Base-by-base conservation (phyloP, 2,888 invertebrate species). In the Altica lythri region DNA sequence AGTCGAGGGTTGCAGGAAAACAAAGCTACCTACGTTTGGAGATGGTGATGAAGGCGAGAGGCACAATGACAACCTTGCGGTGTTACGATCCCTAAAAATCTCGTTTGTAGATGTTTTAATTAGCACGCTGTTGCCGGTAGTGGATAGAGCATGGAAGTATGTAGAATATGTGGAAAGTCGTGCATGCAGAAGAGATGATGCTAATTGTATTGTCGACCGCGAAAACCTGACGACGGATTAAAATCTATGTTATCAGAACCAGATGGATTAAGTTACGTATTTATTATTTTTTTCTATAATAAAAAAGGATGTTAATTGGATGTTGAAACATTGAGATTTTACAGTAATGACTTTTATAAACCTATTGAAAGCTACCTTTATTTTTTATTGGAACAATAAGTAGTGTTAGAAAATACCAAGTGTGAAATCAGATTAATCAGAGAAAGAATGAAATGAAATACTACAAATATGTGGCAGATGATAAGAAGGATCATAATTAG, bases 181-280 rank as follows among this genome's bases (percentile, higher is more conserved):
- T 37, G 46, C 46, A 37, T 35, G 25, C 27, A 16, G 25, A 46
- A 35, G 35, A 59, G 59, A 52, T 51, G 52, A 53, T 60, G 60
- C 59, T 62, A 62, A 62, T 62, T 62, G 60, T 57, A 59, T 60
- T 62, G 62, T 62, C 60, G 60, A 59, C 60, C 62, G 60, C 62
- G 55, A 59, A 55, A 60, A 30, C 16, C 44, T 53, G 56, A 55
- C 53, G 60, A 55, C 54, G 57, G 53, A 51, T 44, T 56, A 38
- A 53, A 44, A 43, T 57, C 42, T 48, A 46, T 53, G 47, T 52
- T 58, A 59, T 61, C 54, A 49, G 53, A 53, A 48, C 38, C 53
- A 32, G 25, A 42, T 25, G 42, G 25, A 42, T 42, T 42, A 42
- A n/a, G n/a, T n/a, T n/a, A n/a, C n/a, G n/a, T n/a, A n/a, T n/a